Evolutionary conservation across 2,797 vertebrate species (phyloP).

Genomic region (Carduelis carduelis): DNA sequence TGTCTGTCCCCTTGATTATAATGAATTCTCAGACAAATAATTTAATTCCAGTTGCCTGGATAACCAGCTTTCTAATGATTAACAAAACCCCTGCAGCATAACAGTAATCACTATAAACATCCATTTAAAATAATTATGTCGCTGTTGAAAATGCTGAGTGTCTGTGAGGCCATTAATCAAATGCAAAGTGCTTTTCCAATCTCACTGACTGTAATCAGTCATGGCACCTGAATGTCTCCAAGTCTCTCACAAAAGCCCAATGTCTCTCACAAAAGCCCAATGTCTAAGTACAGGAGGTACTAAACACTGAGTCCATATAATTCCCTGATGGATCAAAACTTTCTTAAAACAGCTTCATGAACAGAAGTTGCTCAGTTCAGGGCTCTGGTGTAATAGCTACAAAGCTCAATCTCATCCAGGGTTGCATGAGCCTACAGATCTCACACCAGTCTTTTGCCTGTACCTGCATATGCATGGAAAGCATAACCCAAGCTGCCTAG

Average conservation of each 20-base stretch:
- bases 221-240: neutral
- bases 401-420: neutral
- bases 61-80: conserved; percentile 16
- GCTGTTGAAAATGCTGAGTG: neutral
- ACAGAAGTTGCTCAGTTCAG: neutral
- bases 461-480: neutral
- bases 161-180: neutral
- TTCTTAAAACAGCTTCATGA: neutral
- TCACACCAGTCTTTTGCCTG: neutral
- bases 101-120: conserved; percentile 10
- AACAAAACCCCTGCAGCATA: conserved; percentile 19
- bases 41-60: conserved; percentile 36
- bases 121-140: neutral
- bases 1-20: conserved; percentile 23
- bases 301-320: neutral
- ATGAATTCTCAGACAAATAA: conserved; percentile 49
- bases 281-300: neutral
- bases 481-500: neutral
- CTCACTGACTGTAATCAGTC: neutral
- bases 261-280: neutral
- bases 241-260: neutral
- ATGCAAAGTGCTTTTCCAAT: neutral
- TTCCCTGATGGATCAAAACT: neutral
- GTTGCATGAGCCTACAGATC: neutral
- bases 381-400: neutral